Base-by-base conservation (phyloP, 1,140 invertebrate genomes). In the Alviniconcha marisindica region DNA sequence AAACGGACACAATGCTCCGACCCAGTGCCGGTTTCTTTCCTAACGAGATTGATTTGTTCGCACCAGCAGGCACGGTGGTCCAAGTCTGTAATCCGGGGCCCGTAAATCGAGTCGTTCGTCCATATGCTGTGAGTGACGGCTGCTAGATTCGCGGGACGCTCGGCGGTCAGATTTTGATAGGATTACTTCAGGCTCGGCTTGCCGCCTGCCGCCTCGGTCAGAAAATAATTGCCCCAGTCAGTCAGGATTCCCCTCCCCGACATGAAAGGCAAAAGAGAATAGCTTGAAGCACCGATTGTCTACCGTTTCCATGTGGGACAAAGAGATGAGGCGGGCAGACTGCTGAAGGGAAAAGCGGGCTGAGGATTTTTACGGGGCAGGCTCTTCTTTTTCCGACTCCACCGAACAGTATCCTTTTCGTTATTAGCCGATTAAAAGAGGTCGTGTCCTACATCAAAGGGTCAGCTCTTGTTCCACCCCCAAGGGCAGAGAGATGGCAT, bases 1-100 rank as follows among this genome's bases (percentile, higher is more conserved):
- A 76, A 76, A 48, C 73, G 24, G 38, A 24, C 42, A 76, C 73
- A 76, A 76, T 76, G 44, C 24, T 31, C 73, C 38, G 15, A 40
- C 21, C 44, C 44, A 14, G 24, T 2, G 15, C 44, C 44, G 10
- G 7, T 14, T 14, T 33, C n/a, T 5, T 2, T 42, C 73, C 24
- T 40, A 28, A 51, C 42, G 44, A 36, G 40, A 76, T 76, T 76
- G 44, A 76, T 76, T 76, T 14, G 73, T 48, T 54, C 73, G 73
- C 73, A 54, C 73, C 42, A 24, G 36, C 42, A 44, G 36, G 36
- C 71, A 74, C n/a, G 36, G 40, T 24, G n/a, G 3, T 31, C 73
- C 40, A 18, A 40, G 24, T 40, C 73, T 54, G 24, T 54, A 54
- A 76, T 76, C 73, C 51, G 40, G n/a, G 24, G 24, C 42, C 73